phyloP scores from a whole-genome alignment of 1,140 invertebrate species.

The Drosophila bocqueti region DNA sequence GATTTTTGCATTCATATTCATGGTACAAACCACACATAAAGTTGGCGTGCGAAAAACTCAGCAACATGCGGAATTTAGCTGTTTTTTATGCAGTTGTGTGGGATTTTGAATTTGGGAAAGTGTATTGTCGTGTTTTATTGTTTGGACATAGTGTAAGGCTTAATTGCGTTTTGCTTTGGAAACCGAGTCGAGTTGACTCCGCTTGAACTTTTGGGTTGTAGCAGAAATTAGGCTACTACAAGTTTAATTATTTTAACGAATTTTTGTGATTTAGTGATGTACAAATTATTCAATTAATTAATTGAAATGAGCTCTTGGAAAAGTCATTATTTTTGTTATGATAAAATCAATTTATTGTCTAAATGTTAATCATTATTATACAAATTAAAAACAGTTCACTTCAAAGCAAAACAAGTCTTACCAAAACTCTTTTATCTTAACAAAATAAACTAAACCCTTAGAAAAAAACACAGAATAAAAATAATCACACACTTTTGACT shows the following conservation, averaged over 20 bases:
- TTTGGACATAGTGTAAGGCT: slow-evolving; percentile 38
- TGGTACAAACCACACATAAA: slow-evolving; percentile 48
- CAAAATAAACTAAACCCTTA: neutral
- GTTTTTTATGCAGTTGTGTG: slow-evolving; percentile 5
- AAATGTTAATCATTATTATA: neutral
- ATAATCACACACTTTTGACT: neutral
- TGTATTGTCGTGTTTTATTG: slow-evolving; percentile 48
- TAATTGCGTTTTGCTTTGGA: slow-evolving; percentile 49
- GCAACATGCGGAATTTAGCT: slow-evolving; percentile 26
- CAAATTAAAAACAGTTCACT: neutral
- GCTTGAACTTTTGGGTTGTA: slow-evolving; percentile 24
- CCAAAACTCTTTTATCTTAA: neutral
- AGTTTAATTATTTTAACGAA: neutral
- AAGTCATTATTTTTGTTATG: no score
- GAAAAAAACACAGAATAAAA: neutral
- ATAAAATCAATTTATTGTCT: neutral
- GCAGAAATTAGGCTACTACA: slow-evolving; percentile 3
- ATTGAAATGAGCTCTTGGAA: neutral
- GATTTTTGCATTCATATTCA: slow-evolving; percentile 52
- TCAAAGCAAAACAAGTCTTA: neutral
- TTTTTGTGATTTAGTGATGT: neutral
- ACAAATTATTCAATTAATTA: no score
- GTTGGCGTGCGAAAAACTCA: slow-evolving; percentile 56
- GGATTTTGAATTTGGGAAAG: slow-evolving; percentile 43
- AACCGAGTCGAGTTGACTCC: slow-evolving; percentile 27